Percentiles rank a stretch among this genome's conserved stretches.
These are phyloP conservation scores for Scopus umbretta DNA, from an alignment of 2,113 vertebrate genomes.

Conservation along the genomic window DNA sequence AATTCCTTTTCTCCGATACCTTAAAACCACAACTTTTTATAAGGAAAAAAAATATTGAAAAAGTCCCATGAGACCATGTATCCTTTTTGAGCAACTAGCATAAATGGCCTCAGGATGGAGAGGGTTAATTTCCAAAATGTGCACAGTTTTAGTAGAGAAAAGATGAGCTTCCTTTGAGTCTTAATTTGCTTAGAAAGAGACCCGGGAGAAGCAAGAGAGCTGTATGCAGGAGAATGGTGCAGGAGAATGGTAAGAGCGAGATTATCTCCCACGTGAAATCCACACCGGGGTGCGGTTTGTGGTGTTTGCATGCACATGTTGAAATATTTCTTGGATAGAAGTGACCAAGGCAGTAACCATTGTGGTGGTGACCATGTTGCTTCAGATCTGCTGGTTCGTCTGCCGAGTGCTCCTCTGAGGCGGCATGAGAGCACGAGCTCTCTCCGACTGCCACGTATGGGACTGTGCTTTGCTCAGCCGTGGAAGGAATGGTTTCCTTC, in stretches of 20 bases:
- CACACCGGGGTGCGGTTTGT: fast-evolving
- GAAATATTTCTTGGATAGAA: neutral
- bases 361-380: neutral
- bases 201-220: neutral
- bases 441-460: neutral
- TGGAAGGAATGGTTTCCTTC: neutral
- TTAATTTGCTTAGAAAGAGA: neutral
- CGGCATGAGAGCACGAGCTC: neutral
- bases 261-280: neutral
- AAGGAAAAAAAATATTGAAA: neutral
- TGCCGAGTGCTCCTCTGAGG: neutral
- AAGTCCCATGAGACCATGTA: neutral
- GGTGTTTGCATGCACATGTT: fast-evolving
- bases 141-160: neutral
- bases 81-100: neutral
- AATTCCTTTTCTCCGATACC: neutral
- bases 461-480: neutral
- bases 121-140: neutral
- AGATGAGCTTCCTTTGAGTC: neutral
- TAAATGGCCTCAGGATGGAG: neutral
- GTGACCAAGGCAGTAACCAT: neutral
- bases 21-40: neutral
- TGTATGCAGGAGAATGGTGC: neutral
- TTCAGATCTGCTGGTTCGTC: neutral
- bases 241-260: fast-evolving